Percentiles rank a stretch among this genome's conserved stretches.
Evolutionary conservation across 2,797 vertebrate genomes (phyloP).

Genomic region (Enoplosus armatus): DNA sequence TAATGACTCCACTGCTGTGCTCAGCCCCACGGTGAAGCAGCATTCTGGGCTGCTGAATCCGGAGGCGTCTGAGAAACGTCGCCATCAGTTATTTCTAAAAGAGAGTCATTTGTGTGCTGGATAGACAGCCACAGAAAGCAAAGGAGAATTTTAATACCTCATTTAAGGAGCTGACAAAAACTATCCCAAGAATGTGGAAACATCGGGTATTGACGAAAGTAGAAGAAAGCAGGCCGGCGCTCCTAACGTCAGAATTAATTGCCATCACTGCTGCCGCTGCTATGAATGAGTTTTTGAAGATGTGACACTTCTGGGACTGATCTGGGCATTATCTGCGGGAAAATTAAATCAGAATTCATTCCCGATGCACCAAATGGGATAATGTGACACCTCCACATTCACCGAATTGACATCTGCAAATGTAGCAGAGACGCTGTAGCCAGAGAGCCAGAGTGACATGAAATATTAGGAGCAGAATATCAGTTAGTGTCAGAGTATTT

Average conservation of each 20-base stretch:
- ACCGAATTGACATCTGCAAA: conserved; percentile 49
- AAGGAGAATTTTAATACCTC: conserved; percentile 60
- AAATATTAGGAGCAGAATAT: conserved; percentile 36
- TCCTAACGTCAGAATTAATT: conserved; percentile 57
- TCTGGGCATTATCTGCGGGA: conserved; percentile 50
- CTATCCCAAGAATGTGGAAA: conserved; percentile 49
- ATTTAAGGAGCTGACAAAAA: conserved; percentile 63
- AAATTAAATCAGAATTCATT: conserved; percentile 55
- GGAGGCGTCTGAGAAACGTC: conserved; percentile 55
- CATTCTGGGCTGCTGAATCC: conserved; percentile 33
- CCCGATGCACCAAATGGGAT: conserved; percentile 28
- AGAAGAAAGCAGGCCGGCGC: conserved; percentile 48
- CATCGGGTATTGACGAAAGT: conserved; percentile 37
- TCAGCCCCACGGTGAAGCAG: conserved; percentile 37
- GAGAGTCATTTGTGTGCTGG: conserved; percentile 50
- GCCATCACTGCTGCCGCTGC: conserved; percentile 30
- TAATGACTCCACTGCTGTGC: conserved; percentile 65
- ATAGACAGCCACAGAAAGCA: conserved; percentile 46
- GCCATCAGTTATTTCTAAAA: conserved; percentile 62
- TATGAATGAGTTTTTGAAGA: conserved; percentile 54
- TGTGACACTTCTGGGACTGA: conserved; percentile 67
- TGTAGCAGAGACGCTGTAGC: conserved; percentile 34
- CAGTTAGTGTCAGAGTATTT: conserved; percentile 4
- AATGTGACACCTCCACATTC: conserved; percentile 60
- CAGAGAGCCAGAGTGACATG: conserved; percentile 37